Base-by-base conservation (phyloP, 2,888 invertebrate species). In the Eilema caniola region DNA sequence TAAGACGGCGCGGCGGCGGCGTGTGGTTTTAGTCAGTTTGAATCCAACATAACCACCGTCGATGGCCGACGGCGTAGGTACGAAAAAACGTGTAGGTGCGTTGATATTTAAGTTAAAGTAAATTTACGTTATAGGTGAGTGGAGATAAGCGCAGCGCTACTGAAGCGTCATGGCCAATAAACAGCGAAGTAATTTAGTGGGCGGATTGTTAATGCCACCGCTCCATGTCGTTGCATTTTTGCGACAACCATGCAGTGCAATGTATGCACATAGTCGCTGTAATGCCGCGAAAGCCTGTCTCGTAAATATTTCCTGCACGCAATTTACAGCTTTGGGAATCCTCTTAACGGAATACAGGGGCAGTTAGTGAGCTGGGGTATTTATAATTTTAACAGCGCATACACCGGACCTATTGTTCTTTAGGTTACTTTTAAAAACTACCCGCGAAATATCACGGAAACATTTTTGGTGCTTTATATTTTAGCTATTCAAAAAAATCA, bases 281-380 rank as follows among this genome's bases (percentile, higher is more conserved):
- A 92, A 93, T 92, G 92, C 92, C 89, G 87, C 92, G 89, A 90
- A 92, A 89, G 90, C 90, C 90, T 93, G 94, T 93, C 93, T 94
- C 94, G 93, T 95, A 95, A 95, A 94, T 93, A 94, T 94, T 92
- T 93, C 91, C 89, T 84, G 87, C 87, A 92, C 92, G 90, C 93
- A 94, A 95, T 95, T 94, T 94, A 94, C 93, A 88, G 93, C 93
- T 90, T 91, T 91, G 91, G 90, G 91, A 93, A 93, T 94, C 92
- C 93, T 93, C 94, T 94, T 94, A 93, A 93, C 93, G 92, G 90
- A 92, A 92, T 92, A 92, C 91, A 89, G 88, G 89, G 91, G 92
- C 91, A 92, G 92, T 93, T 93, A 93, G 93, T 93, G 90, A 90
- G 87, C 89, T 85, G 85, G 87, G 89, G 90, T 90, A 91, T 93